Conservation (phyloP, 1,140 invertebrate species). For the Elymnias hypermnestra region DNA sequence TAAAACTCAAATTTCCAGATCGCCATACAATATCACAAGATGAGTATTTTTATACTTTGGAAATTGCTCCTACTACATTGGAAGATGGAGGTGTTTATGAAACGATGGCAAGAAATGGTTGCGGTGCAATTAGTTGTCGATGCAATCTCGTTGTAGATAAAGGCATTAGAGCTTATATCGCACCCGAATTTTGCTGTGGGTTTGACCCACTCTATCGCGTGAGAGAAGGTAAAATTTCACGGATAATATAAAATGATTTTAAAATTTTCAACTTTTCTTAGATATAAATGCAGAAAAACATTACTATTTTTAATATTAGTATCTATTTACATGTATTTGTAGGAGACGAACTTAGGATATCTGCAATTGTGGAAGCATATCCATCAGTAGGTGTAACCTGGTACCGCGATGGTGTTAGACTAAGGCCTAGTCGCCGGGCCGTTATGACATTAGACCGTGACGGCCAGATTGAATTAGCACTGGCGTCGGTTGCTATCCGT, state of each 20-base stretch:
- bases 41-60: slow-evolving; percentile 89
- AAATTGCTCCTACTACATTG: slow-evolving; percentile 84
- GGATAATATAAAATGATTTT: not conserved
- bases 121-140: slow-evolving; percentile 88
- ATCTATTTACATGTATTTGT: slow-evolving; percentile 6
- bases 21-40: slow-evolving; percentile 79
- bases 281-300: too few species aligned
- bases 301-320: too few species aligned
- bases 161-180: slow-evolving; percentile 87
- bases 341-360: slow-evolving; percentile 81
- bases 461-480: slow-evolving; percentile 84
- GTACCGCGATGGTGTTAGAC: slow-evolving; percentile 83
- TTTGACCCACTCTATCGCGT: slow-evolving; percentile 80
- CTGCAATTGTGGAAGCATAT: slow-evolving; percentile 87
- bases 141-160: slow-evolving; percentile 90
- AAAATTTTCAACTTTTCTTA: too few species aligned
- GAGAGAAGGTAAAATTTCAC: slow-evolving; percentile 64
- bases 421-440: slow-evolving; percentile 84
- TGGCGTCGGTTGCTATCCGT: slow-evolving; percentile 78
- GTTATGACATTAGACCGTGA: slow-evolving; percentile 87
- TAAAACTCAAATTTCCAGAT: slow-evolving; percentile 62
- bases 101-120: slow-evolving; percentile 86
- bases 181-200: slow-evolving; percentile 84
- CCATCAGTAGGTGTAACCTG: slow-evolving; percentile 88
- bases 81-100: slow-evolving; percentile 91